Base-by-base conservation (phyloP, 2,113 vertebrate species). In the Ginglymostoma cirratum region DNA sequence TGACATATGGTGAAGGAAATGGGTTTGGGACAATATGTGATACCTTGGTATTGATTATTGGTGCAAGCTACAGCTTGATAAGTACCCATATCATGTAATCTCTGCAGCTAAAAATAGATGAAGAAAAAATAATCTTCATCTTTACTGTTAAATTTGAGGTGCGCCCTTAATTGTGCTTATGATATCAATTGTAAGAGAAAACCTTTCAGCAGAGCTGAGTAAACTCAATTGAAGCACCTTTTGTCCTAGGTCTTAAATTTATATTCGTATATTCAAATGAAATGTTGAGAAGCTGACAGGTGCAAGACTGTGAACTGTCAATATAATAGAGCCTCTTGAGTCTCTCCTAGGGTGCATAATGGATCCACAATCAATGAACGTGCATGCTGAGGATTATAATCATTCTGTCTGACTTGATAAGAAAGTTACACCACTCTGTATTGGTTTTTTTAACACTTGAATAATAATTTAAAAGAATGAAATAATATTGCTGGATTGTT, bases 251-350 rank as follows among this genome's bases (percentile, higher is more conserved):
- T 69, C 65, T 94, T 42, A 10, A 42, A 70, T 21, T 69, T 38
- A 27, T 69, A 38, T 94, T 67, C 42, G 21, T 17, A 94, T 42
- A 42, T 94, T 94, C 90, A 42, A 94, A 94, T 90, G 27, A 90
- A 34, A 90, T 94, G 65, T 67, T 69, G 67, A 94, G 19, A 94
- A 93, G 66, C 17, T 93, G 90, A n/a, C 55, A 93, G 90, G 24
- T 93, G 90, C 65, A 66, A 90, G 65, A 94, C 34, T 94, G 15
- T 66, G 90, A 94, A 69, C 90, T 67, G 65, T 67, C 61, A 23
- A 30, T 94, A 66, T 27, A 70, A 94, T 45, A 10, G 92, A 70
- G n/a, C 21, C 52, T 27, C 65, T 94, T 24, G 67, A 70, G 66
- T 45, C 65, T 42, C 66, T 89, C 87, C 87, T 90, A 23, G 3